Percentiles rank a stretch among this genome's conserved stretches.
Evolutionary conservation across 2,888 invertebrate genomes (phyloP).

Genomic region (Parascotia fuliginaria): DNA sequence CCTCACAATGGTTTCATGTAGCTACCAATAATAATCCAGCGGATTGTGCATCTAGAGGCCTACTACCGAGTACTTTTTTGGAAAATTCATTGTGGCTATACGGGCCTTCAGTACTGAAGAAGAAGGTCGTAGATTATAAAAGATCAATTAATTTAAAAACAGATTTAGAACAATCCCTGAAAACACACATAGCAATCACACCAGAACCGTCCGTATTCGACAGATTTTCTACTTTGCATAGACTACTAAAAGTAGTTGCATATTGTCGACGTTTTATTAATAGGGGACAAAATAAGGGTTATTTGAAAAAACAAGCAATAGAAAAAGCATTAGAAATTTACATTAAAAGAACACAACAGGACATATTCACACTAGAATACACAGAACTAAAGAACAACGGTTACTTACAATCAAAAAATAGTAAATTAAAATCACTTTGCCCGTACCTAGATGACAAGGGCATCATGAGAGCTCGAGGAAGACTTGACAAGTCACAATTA

Average conservation of each 20-base stretch:
- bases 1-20: constrained; percentile 18
- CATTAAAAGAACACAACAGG: constrained; percentile 1
- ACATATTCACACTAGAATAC: constrained; percentile 3
- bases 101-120: constrained; percentile 10
- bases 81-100: constrained; percentile 8
- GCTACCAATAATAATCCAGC: constrained; percentile 16
- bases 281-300: not conserved
- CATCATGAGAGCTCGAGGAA: too few species aligned
- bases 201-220: constrained; percentile 1
- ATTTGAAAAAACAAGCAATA: constrained; percentile 3
- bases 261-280: constrained; percentile 2
- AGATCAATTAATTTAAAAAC: not conserved
- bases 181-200: not conserved
- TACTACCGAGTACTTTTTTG: constrained; percentile 3
- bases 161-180: constrained; percentile 3
- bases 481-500: too few species aligned
- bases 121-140: not conserved
- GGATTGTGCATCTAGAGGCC: constrained; percentile 24
- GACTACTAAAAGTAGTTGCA: constrained; percentile 3
- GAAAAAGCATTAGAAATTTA: not conserved
- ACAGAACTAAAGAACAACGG: not conserved
- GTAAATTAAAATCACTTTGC: too few species aligned
- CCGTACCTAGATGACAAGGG: too few species aligned
- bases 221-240: constrained; percentile 1
- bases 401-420: not conserved